Conservation (phyloP, 2,113 vertebrate genomes). For the Gavia stellata region DNA sequence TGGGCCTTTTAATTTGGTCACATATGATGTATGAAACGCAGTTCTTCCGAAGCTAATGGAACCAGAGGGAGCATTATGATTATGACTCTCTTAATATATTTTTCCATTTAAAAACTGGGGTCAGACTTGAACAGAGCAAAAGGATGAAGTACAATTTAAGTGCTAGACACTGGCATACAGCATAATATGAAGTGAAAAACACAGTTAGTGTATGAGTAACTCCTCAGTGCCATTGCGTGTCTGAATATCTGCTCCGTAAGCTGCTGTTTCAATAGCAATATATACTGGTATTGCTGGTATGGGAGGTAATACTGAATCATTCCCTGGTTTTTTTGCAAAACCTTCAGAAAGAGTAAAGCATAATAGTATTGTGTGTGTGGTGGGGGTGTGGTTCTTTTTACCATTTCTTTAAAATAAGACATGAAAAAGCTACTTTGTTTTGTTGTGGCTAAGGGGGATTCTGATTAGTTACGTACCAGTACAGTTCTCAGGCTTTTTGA, state of each 20-base stretch:
- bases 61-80: not conserved
- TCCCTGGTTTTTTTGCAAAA: not conserved
- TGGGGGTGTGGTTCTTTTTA: not conserved
- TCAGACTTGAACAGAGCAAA: not conserved
- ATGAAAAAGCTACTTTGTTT: not conserved
- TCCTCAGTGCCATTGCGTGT: not conserved
- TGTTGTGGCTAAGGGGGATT: not conserved
- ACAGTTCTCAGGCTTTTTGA: fast-evolving
- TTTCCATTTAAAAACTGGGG: slow-evolving; percentile 15
- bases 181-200: not conserved
- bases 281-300: fast-evolving
- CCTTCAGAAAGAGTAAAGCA: not conserved
- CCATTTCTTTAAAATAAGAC: not conserved
- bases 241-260: not conserved
- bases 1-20: slow-evolving; percentile 35
- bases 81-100: slow-evolving; percentile 6
- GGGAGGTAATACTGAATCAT: not conserved
- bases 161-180: not conserved
- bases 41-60: slow-evolving; percentile 27
- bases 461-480: not conserved
- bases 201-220: not conserved
- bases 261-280: not conserved
- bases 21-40: not conserved
- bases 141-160: not conserved
- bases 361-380: not conserved